A percentile compares a stretch with the other conserved stretches of the same genome.
Conservation (phyloP, 2,888 invertebrate genomes). For the Machimus atricapillus region DNA sequence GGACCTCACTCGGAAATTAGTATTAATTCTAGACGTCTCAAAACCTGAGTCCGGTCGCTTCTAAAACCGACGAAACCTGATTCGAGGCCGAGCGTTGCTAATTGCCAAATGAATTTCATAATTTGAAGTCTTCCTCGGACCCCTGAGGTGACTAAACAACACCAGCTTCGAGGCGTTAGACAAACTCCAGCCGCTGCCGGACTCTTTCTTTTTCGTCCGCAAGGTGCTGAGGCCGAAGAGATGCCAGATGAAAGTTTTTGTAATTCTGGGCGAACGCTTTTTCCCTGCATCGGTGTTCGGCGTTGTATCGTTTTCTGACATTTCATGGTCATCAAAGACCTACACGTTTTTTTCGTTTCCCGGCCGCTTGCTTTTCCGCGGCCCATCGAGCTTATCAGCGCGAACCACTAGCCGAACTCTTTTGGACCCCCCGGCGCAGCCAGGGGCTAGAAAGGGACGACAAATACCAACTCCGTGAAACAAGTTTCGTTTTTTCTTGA, state of each 20-base stretch:
- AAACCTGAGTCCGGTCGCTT: not conserved
- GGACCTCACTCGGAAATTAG: not conserved
- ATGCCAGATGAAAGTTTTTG: slow-evolving; percentile 19
- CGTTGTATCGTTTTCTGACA: slow-evolving; percentile 45
- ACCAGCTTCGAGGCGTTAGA: slow-evolving; percentile 25
- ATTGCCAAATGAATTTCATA: slow-evolving; percentile 42
- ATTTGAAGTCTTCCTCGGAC: slow-evolving; percentile 36
- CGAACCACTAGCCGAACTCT: not conserved
- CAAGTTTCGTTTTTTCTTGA: slow-evolving; percentile 10
- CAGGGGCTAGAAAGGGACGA: not conserved
- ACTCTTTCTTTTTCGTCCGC: not conserved
- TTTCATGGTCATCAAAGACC: slow-evolving; percentile 46
- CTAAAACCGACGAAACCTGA: not conserved
- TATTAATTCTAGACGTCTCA: slow-evolving; percentile 18
- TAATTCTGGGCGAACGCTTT: not conserved
- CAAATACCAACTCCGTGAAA: not conserved
- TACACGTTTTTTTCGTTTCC: not conserved
- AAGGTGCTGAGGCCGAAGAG: not conserved
- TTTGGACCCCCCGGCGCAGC: not conserved
- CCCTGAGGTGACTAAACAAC: slow-evolving; percentile 21
- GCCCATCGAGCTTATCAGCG: not conserved
- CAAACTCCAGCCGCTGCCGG: not conserved
- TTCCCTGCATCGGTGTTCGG: slow-evolving; percentile 9
- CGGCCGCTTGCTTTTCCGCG: not conserved
- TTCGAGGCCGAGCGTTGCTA: slow-evolving; percentile 32